Evolutionary conservation across 2,888 invertebrate genomes (phyloP), one percentile per base, ranked within the genome.

Genomic region (Agrochola lychnidis): DNA sequence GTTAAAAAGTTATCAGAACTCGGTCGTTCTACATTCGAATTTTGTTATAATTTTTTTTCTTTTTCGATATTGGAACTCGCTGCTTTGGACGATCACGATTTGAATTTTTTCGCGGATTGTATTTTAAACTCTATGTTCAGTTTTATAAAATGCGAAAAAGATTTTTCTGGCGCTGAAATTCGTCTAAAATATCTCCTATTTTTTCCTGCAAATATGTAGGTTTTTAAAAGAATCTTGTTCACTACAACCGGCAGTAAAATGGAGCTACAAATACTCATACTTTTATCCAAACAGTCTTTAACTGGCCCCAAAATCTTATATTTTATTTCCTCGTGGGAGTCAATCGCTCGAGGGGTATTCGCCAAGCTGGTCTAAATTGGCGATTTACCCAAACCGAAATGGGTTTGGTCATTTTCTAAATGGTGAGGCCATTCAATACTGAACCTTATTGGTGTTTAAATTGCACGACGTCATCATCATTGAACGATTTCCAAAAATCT

Each of bases 1-100:
- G 56, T 73, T 67, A 48, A 63, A 78, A 73, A 59, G 63, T 70
- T 70, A 59, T 71, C 48, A 48, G 53, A 84, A 79, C 51, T 61
- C 42, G 9, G 22, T 45, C 71, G 84, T 79, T 83, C 79, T 30
- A 36, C 40, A 62, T 79, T 84, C 2, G 30, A 69, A 76, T 51
- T 36, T 48, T 42, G 42, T 59, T 19, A 3, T n/a, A n/a, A n/a
- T n/a, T n/a, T 51, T 25, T 57, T 69, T 70, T 51, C 19, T 64
- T 63, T 82, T 78, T 66, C 4, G 10, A 14, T 25, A 48, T n/a
- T 64, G 36, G 30, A 70, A 67, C 30, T 7, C 25, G 48, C 68
- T 59, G 56, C 25, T 56, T 69, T 72, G 16, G 7, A 16, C 25
- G 36, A 45, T n/a, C 4, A 16, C 53, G 7, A 14, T 73, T 67